These are phyloP conservation scores for Halichoerus grypus DNA, from an alignment of 2,113 vertebrate genomes.

Conservation along the genomic window DNA sequence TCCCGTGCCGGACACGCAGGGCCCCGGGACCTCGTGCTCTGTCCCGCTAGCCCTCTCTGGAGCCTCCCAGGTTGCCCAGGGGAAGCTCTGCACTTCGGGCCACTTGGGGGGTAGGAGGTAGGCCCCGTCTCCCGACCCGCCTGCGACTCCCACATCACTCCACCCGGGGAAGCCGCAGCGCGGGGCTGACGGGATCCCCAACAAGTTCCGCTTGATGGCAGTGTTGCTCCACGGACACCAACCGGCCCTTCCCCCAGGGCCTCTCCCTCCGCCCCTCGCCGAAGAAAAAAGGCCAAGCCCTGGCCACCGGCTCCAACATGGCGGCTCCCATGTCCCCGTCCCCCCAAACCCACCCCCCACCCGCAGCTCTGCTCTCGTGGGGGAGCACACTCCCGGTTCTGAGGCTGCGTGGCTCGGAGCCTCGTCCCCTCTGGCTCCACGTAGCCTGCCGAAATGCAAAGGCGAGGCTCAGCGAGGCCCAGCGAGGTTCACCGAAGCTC, in stretches of 20 bases:
- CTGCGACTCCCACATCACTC: too few species aligned
- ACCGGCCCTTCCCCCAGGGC: not conserved
- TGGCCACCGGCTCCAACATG: not conserved
- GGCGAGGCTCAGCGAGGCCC: too few species aligned
- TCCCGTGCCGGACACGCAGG: accelerated
- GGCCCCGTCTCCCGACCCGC: accelerated
- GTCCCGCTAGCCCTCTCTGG: too few species aligned
- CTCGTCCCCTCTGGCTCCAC: not conserved
- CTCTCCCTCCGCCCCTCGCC: not conserved
- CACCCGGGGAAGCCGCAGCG: accelerated
- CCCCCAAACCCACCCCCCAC: not conserved
- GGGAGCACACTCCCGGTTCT: too few species aligned
- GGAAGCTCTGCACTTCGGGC: not conserved
- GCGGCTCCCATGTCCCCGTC: not conserved
- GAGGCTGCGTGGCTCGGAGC: not conserved
- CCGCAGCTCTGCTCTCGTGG: too few species aligned
- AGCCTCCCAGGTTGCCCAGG: not conserved
- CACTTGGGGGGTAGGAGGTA: accelerated
- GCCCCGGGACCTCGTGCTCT: accelerated
- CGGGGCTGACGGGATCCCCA: not conserved
- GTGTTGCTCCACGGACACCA: not conserved
- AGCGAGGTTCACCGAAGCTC: too few species aligned
- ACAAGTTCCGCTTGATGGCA: not conserved
- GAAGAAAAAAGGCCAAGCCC: not conserved
- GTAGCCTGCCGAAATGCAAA: too few species aligned